A percentile compares a stretch with the other conserved stretches of the same genome.
These are phyloP conservation scores for Eupithecia dodoneata DNA, from an alignment of 2,888 invertebrate genomes.

Conservation along the genomic window DNA sequence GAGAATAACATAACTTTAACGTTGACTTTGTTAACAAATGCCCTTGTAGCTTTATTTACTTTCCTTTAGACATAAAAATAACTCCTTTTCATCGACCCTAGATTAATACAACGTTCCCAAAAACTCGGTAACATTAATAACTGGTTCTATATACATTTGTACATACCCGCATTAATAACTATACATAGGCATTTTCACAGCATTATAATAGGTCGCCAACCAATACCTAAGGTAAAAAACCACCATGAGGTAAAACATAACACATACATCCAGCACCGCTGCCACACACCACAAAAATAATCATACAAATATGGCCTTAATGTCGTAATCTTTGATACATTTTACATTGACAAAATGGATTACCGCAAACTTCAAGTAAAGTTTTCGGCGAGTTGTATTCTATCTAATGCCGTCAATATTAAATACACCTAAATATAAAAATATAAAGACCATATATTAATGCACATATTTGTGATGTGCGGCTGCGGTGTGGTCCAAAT, in stretches of 20 bases:
- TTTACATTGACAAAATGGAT: neutral
- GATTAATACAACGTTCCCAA: neutral
- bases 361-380: neutral
- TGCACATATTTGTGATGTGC: no score
- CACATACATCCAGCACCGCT: neutral
- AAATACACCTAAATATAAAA: neutral
- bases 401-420: neutral
- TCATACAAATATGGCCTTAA: neutral
- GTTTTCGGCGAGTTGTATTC: neutral
- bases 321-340: neutral
- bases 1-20: no score
- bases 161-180: conserved; percentile 1
- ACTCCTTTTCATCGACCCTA: no score
- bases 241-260: neutral
- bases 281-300: neutral
- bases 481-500: no score
- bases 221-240: neutral
- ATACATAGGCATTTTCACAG: neutral
- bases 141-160: neutral
- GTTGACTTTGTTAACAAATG: no score
- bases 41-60: no score
- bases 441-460: no score
- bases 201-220: neutral
- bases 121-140: neutral
- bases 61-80: no score